These are phyloP conservation scores for Protonibea diacanthus DNA, from an alignment of 2,797 vertebrate species.

Conservation along the genomic window DNA sequence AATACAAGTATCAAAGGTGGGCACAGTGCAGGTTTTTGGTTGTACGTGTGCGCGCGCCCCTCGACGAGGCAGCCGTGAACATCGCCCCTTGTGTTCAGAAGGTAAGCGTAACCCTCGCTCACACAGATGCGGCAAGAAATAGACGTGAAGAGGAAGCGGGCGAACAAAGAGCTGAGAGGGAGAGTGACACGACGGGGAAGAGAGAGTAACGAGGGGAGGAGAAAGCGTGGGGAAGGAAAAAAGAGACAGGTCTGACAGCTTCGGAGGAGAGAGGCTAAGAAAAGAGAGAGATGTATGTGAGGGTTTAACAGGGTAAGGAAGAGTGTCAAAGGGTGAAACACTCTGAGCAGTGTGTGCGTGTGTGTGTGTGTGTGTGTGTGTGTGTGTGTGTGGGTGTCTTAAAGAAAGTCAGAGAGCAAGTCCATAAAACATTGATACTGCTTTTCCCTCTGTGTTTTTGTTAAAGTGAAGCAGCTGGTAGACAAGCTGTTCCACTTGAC, in stretches of 20 bases:
- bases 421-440: slow-evolving; percentile 57
- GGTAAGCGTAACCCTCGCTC: slow-evolving; percentile 19
- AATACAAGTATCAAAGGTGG: slow-evolving; percentile 4
- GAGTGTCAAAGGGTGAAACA: slow-evolving; percentile 48
- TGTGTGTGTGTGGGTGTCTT: slow-evolving; percentile 1
- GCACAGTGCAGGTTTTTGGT: neutral
- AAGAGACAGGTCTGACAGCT: slow-evolving; percentile 46
- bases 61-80: slow-evolving; percentile 29
- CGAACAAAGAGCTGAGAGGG: neutral
- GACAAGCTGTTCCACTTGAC: slow-evolving; percentile 31
- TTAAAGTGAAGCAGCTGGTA: slow-evolving; percentile 5
- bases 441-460: slow-evolving; percentile 13
- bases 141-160: slow-evolving; percentile 17
- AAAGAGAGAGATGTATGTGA: slow-evolving; percentile 44
- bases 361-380: neutral
- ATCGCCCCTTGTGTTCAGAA: slow-evolving; percentile 15
- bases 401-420: slow-evolving; percentile 27
- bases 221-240: neutral
- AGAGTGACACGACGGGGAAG: slow-evolving; percentile 21
- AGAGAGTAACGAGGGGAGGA: slow-evolving; percentile 16
- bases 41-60: neutral
- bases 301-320: slow-evolving; percentile 48
- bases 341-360: slow-evolving; percentile 1
- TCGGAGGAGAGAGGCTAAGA: slow-evolving; percentile 21
- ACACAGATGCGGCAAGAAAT: slow-evolving; percentile 5